Evolutionary conservation across 2,888 invertebrate genomes (phyloP).

Genomic region (Trissolcus brochymenae): DNA sequence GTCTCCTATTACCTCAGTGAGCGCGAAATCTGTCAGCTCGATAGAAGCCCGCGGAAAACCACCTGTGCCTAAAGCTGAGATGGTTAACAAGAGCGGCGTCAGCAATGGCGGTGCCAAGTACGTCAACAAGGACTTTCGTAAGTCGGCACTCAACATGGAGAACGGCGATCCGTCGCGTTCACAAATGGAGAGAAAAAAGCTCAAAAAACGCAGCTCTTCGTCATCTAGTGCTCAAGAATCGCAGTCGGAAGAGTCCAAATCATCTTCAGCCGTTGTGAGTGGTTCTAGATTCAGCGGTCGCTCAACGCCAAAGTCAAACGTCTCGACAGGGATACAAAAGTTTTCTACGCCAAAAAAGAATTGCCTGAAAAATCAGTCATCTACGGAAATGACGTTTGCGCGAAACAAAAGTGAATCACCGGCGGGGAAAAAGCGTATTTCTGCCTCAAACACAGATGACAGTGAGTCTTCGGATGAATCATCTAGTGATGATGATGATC

Average conservation of each 20-base stretch:
- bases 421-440: constrained; percentile 15
- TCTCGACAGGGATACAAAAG: constrained; percentile 57
- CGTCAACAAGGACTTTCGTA: constrained; percentile 85
- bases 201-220: constrained; percentile 71
- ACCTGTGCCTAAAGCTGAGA: constrained; percentile 76
- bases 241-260: constrained; percentile 63
- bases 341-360: constrained; percentile 55
- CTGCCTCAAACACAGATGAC: constrained; percentile 61
- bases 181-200: constrained; percentile 64
- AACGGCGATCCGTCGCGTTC: constrained; percentile 70
- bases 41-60: constrained; percentile 74
- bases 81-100: constrained; percentile 63
- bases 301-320: constrained; percentile 27
- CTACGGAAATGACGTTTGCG: constrained; percentile 4
- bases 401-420: constrained; percentile 13
- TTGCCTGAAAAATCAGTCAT: constrained; percentile 21
- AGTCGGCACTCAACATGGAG: constrained; percentile 84
- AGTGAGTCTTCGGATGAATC: constrained; percentile 71
- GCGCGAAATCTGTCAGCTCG: constrained; percentile 65
- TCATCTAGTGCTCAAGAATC: constrained; percentile 76
- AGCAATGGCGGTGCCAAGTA: constrained; percentile 65
- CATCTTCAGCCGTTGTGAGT: constrained; percentile 2
- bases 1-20: constrained; percentile 63
- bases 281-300: constrained; percentile 13
- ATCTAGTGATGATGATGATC: constrained; percentile 74